Conservation (phyloP, 2,797 vertebrate species). For the Peromyscus melanophrys region DNA sequence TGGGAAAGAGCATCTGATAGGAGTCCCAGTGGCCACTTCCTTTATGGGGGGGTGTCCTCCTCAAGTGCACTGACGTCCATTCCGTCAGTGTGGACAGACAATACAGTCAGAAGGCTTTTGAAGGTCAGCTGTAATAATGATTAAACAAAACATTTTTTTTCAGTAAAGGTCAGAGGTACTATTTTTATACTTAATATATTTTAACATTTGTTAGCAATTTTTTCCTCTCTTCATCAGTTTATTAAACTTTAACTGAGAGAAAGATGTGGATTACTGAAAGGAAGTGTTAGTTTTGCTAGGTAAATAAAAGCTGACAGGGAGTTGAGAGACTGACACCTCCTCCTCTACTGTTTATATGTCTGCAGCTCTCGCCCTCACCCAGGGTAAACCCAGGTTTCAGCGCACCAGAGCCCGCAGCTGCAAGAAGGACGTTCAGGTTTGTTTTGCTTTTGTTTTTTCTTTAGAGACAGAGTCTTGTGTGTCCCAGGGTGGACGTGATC, state of each 20-base stretch:
- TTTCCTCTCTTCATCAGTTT: neutral
- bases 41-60: neutral
- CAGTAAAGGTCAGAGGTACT: neutral
- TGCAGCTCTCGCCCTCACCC: neutral
- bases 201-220: neutral
- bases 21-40: neutral
- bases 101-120: neutral
- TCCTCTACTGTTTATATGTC: neutral
- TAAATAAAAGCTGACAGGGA: slow-evolving; percentile 34
- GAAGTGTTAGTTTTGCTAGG: slow-evolving; percentile 21
- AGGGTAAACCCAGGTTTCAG: neutral
- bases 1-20: neutral
- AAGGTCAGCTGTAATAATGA: neutral
- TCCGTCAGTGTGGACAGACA: neutral
- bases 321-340: neutral
- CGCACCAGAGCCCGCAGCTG: neutral
- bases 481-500: neutral
- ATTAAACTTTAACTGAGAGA: slow-evolving; percentile 42
- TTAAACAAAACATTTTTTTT: slow-evolving; percentile 18
- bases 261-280: slow-evolving; percentile 2
- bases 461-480: neutral
- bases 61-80: neutral
- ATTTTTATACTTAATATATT: slow-evolving; percentile 24
- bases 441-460: neutral
- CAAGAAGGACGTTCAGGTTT: neutral